These are phyloP conservation scores for Euborellia annulipes DNA, from an alignment of 1,140 invertebrate genomes.

Conservation along the genomic window DNA sequence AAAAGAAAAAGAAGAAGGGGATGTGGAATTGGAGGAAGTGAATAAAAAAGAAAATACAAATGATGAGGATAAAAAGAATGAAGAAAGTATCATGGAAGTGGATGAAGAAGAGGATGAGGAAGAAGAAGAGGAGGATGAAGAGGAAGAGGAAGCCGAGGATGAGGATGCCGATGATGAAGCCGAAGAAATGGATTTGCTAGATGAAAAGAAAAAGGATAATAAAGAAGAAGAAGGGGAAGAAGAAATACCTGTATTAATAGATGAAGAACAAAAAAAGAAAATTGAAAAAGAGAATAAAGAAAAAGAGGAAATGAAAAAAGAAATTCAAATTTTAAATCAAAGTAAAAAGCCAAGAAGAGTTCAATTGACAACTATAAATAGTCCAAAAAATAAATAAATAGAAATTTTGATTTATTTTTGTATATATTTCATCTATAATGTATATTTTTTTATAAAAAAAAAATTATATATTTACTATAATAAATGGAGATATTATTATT, in stretches of 20 bases:
- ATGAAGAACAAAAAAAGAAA: conserved; percentile 5
- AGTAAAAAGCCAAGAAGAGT: conserved; percentile 39
- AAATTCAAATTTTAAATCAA: conserved; percentile 19
- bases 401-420: too few relatives aligned
- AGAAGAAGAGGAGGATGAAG: conserved; percentile 18
- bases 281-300: conserved; percentile 6
- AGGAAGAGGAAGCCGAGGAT: conserved; percentile 35
- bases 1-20: conserved; percentile 7
- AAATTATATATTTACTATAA: too few relatives aligned
- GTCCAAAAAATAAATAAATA: conserved; percentile 39
- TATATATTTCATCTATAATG: too few relatives aligned
- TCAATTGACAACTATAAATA: conserved; percentile 53
- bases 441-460: too few relatives aligned
- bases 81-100: conserved; percentile 19
- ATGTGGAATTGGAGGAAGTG: conserved; percentile 15
- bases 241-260: too few relatives aligned
- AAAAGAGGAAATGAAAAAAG: conserved; percentile 9
- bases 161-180: conserved; percentile 21
- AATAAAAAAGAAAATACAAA: conserved; percentile 29
- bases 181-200: conserved; percentile 5
- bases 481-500: too few relatives aligned
- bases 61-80: conserved; percentile 19
- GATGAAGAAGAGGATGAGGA: conserved; percentile 14
- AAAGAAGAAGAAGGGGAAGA: conserved; percentile 8
- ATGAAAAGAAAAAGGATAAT: conserved; percentile 7